Percentiles rank a stretch among this genome's conserved stretches.
phyloP scores from a whole-genome alignment of 2,888 invertebrate genomes.

The Lissocephala sabroskyi region DNA sequence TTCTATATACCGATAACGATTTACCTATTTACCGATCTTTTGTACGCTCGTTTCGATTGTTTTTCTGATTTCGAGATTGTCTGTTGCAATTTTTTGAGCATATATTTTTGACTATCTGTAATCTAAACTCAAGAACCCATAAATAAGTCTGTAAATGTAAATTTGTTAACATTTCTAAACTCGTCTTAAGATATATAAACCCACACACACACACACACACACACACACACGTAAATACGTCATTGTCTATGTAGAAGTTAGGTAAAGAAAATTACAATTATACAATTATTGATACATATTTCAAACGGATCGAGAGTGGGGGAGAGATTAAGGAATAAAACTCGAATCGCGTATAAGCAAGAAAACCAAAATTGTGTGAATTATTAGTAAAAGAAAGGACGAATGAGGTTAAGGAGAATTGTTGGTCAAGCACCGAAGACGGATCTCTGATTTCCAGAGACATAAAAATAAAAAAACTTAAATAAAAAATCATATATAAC shows the following conservation, averaged over 20 bases:
- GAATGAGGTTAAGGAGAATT: too few relatives aligned
- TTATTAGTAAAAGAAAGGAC: constrained; percentile 40
- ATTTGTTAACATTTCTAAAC: constrained; percentile 58
- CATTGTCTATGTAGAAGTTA: constrained; percentile 45
- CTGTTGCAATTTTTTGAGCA: constrained; percentile 29
- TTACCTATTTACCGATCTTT: too few relatives aligned
- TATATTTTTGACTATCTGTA: constrained; percentile 31
- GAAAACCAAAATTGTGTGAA: constrained; percentile 33
- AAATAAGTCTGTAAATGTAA: constrained; percentile 63
- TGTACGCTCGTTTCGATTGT: too few relatives aligned
- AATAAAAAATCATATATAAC: constrained; percentile 48
- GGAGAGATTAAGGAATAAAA: too few relatives aligned
- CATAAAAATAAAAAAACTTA: constrained; percentile 11
- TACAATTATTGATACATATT: constrained; percentile 22
- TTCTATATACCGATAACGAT: too few relatives aligned
- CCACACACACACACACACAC: constrained; percentile 3
- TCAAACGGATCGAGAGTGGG: too few relatives aligned
- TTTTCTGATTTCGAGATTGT: neutral
- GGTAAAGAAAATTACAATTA: constrained; percentile 49
- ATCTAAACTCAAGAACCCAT: too few relatives aligned
- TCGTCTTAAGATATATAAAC: constrained; percentile 3
- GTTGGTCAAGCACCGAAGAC: constrained; percentile 40
- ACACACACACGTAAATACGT: constrained; percentile 16
- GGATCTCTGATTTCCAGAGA: constrained; percentile 49
- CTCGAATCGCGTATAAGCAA: constrained; percentile 19